Base-by-base conservation (phyloP, 2,888 invertebrate genomes). In the Cephus nigrinus region DNA sequence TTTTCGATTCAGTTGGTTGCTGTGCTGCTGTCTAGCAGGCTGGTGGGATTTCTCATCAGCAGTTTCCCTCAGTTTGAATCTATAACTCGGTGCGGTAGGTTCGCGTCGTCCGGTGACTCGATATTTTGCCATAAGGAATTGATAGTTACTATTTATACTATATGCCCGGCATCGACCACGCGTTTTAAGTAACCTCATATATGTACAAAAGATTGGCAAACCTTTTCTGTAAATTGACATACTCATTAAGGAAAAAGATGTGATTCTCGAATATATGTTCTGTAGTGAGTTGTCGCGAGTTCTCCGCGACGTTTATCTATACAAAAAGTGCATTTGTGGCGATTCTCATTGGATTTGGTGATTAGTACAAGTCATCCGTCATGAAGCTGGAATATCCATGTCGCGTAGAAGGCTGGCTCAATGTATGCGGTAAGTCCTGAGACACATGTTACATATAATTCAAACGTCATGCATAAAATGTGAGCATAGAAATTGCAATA, bases 331-430 rank as follows among this genome's bases (percentile, higher is more conserved):
- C 55, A 55, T 81, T 78, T 79, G 84, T 84, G 86, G 79, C 84
- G 23, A 55, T 55, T 55, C 55, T 23, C 55, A 55, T 55, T 55
- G 55, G 55, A 55, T 55, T 55, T 55, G 23, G 55, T 55, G 55
- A 23, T 55, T 55, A 9, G 9, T 0, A 55, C 55, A 23, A 23
- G 23, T 55, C 55, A 23, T 55, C 15, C 55, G 84, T 83, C 83
- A 91, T 91, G 91, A 91, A 88, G 88, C 86, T 93, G 87, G 92
- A 92, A 81, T 93, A 93, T 88, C 94, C 94, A 15, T 93, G 92
- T 84, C 91, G 93, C 77, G 93, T 93, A 73, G 93, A 94, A 89
- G 94, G 94, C 81, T 94, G 94, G 94, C 92, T 94, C 83, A 93
- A 93, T 86, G 92, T 93, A 84, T 93, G 93, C 87, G 93, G 94